Conservation (phyloP, 2,113 vertebrate genomes). For the Ploceus nigricollis region DNA sequence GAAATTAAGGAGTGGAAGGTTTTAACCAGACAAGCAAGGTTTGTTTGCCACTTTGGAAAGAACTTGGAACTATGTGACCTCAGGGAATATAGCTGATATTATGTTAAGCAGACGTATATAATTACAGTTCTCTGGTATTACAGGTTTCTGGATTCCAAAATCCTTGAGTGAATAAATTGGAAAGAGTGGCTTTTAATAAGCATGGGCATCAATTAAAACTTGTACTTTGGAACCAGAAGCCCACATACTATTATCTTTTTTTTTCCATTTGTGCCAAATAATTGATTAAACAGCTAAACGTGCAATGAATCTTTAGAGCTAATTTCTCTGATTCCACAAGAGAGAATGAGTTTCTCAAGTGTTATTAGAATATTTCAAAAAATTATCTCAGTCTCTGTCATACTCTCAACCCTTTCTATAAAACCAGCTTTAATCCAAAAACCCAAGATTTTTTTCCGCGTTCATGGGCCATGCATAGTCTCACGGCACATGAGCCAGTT, state of each 20-base stretch:
- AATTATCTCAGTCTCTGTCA: neutral
- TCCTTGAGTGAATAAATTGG: neutral
- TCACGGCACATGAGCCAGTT: neutral
- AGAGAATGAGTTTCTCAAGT: neutral
- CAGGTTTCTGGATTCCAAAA: neutral
- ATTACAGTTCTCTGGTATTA: neutral
- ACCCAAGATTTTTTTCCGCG: neutral
- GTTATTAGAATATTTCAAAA: neutral
- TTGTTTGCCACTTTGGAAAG: neutral
- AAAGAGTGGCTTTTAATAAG: neutral
- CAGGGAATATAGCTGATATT: neutral
- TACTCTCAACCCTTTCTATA: neutral
- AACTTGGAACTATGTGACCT: neutral
- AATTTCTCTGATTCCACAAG: neutral
- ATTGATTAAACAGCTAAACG: neutral
- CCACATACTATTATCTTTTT: neutral
- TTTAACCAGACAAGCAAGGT: neutral
- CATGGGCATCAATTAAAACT: neutral
- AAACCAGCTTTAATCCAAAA: neutral
- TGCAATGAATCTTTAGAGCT: neutral
- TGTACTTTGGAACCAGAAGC: neutral
- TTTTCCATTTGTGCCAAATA: neutral
- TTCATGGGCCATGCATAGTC: accelerated
- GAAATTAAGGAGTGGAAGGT: neutral
- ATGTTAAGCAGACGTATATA: neutral